Percentiles rank a stretch among this genome's conserved stretches.
Conservation (phyloP, 2,113 vertebrate genomes). For the Rhombomys opimus region DNA sequence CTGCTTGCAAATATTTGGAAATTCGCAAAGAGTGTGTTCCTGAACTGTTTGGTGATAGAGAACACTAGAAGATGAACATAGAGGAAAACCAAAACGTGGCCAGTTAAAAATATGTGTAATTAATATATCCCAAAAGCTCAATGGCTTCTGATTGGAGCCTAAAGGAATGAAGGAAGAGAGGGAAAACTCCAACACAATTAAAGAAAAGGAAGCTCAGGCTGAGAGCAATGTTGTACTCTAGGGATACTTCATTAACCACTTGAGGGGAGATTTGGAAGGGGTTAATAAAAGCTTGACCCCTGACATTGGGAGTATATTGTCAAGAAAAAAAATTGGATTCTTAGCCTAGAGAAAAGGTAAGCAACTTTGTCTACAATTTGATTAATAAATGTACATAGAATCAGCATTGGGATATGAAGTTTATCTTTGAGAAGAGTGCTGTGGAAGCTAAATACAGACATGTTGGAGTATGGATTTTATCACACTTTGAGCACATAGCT, state of each 20-base stretch:
- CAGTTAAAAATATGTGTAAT: conserved; percentile 63
- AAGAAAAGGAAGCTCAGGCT: conserved; percentile 65
- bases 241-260: conserved; percentile 69
- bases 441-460: background rate
- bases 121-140: conserved; percentile 74
- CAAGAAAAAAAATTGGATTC: conserved; percentile 28
- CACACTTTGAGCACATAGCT: background rate
- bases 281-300: conserved; percentile 66
- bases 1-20: background rate
- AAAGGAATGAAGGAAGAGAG: conserved; percentile 57
- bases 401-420: conserved; percentile 1
- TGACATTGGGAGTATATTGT: conserved; percentile 46
- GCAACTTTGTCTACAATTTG: background rate
- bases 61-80: conserved; percentile 54
- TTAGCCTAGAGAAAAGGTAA: background rate
- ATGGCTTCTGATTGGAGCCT: conserved; percentile 13
- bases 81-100: conserved; percentile 32
- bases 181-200: conserved; percentile 73
- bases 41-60: conserved; percentile 11
- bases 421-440: background rate
- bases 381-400: conserved; percentile 7
- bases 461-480: background rate
- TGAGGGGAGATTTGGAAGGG: conserved; percentile 62
- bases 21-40: conserved; percentile 17
- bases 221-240: conserved; percentile 74